Evolutionary conservation across 1,140 invertebrate species (phyloP), one percentile per base, ranked within the genome.

Genomic region (Camponotus pennsylvanicus): DNA sequence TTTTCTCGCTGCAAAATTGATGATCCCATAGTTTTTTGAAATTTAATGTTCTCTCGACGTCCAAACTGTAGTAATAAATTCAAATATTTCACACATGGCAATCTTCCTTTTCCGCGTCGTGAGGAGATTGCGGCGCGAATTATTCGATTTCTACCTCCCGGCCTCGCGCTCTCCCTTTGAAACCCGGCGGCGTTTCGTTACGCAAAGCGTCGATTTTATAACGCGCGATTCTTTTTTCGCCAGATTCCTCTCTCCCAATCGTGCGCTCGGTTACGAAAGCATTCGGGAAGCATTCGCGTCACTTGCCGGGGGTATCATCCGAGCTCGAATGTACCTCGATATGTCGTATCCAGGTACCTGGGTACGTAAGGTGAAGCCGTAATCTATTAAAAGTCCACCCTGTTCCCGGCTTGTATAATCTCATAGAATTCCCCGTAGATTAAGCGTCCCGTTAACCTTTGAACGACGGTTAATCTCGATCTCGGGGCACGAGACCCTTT

Each of bases 381-480:
- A 55, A 69, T 69, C 64, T 57, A 57, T 80, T 80, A 80, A 80
- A 57, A 70, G 8, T 55, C 21, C 64, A 40, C 37, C 64, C 13
- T 27, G 32, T 37, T 11, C 21, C 15, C n/a, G 27, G 21, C 37
- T 70, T 37, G 18, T 61, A 52, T 18, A 61, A 75, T 75, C 27
- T 37, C 45, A 7, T 7, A 40, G 79, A 73, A 45, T 83, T 73
- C 32, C 8, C 42, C 52, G 18, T 13, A 32, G 40, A 75, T 83
- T 83, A 83, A 45, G 69, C 67, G 55, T 83, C 70, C 79, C 79
- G 69, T 83, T 73, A 83, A 83, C 55, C 79, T 83, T 75, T 75
- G 69, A 61, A 83, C 40, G 79, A 59, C 79, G 40, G 27, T 63
- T 83, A 83, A 63, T 83, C 32, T 13, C 57, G 67, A 73, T 61